A percentile compares a stretch with the other conserved stretches of the same genome.
Evolutionary conservation across 2,113 vertebrate genomes (phyloP).

Genomic region (Sisor rabdophorus): DNA sequence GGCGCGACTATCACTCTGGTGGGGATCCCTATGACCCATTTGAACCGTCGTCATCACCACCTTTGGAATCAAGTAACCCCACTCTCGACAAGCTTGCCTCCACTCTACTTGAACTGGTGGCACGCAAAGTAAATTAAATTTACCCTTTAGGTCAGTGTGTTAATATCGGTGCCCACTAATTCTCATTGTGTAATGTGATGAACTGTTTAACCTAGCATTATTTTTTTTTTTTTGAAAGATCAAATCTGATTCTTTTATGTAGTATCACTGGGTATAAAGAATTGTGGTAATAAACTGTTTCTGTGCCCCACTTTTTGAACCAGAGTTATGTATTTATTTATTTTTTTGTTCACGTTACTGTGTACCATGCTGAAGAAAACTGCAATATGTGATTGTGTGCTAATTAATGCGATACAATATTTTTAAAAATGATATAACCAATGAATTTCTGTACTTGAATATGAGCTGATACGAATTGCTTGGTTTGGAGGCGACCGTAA

Average conservation of each 20-base stretch:
- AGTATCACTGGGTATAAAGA: not conserved
- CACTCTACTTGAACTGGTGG: conserved; percentile 67
- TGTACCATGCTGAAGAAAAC: no score
- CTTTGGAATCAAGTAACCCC: conserved; percentile 50
- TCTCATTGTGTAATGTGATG: not conserved
- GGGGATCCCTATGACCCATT: conserved; percentile 44
- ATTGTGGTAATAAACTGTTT: not conserved
- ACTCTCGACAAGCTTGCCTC: conserved; percentile 70
- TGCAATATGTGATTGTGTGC: no score
- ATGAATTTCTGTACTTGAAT: no score
- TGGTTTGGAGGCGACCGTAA: no score
- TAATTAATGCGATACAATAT: no score
- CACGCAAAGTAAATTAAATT: conserved; percentile 56
- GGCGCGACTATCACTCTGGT: conserved; percentile 28
- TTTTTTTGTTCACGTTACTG: no score
- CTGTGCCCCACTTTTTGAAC: no score
- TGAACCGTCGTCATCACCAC: conserved; percentile 39
- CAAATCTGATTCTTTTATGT: not conserved
- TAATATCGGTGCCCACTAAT: not conserved
- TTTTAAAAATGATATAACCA: no score
- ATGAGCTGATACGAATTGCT: no score
- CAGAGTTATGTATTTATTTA: no score
- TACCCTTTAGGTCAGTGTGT: not conserved
- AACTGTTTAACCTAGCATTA: not conserved
- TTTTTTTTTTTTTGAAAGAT: not conserved